Evolutionary conservation across 92 coral and sea anemone species (phyloP).

Genomic region (Epizoanthus stellaris): DNA sequence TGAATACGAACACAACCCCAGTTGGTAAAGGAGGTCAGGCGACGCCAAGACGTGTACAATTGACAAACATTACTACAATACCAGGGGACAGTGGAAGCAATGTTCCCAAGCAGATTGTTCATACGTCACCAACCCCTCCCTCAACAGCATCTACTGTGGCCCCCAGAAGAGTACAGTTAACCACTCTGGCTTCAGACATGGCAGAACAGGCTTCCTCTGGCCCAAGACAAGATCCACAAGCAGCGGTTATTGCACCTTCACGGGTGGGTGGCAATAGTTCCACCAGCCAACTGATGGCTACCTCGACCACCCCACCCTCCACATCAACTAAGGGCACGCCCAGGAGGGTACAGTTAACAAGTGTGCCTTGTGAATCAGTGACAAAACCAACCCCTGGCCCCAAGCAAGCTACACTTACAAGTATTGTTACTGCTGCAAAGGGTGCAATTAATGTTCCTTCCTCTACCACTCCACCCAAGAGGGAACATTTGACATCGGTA

Average conservation of each 20-base stretch:
- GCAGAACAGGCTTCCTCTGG: background rate
- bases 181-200: slow-evolving; percentile 26
- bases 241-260: background rate
- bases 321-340: background rate
- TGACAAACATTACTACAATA: background rate
- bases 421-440: background rate
- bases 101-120: background rate
- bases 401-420: background rate
- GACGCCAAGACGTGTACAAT: slow-evolving; percentile 55
- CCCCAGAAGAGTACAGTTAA: slow-evolving; percentile 46
- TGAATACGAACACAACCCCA: slow-evolving; percentile 59
- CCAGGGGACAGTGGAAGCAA: background rate
- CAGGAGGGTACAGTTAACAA: background rate
- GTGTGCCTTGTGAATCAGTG: background rate
- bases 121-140: slow-evolving; percentile 14
- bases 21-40: slow-evolving; percentile 39
- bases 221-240: slow-evolving; percentile 1
- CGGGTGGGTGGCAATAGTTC: background rate
- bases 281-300: too few relatives aligned
- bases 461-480: background rate
- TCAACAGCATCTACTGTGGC: background rate
- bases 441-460: background rate
- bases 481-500: background rate
- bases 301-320: background rate
- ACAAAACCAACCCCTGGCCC: slow-evolving; percentile 1